Conservation (phyloP, 1,140 invertebrate genomes). For the Coptotermes formosanus region DNA sequence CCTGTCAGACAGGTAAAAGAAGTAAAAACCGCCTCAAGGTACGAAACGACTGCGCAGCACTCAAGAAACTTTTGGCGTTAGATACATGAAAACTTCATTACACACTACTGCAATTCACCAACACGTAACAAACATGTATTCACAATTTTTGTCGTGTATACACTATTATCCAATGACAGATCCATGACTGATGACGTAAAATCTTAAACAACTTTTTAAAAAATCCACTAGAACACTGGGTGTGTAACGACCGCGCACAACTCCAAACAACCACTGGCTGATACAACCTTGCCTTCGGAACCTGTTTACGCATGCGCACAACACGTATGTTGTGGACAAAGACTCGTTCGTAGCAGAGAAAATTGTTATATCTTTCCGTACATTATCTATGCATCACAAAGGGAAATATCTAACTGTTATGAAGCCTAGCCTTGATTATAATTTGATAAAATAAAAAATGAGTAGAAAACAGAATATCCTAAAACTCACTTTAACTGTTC, state of each 20-base stretch:
- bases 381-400: not conserved
- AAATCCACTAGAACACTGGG: not conserved
- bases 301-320: conserved; percentile 11
- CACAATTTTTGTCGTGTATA: not conserved
- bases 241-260: not conserved
- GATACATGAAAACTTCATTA: not conserved
- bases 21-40: not conserved
- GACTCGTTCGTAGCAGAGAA: not conserved
- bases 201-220: not conserved
- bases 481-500: no score
- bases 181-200: not conserved
- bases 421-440: no score
- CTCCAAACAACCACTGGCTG: conserved; percentile 2
- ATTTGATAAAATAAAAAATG: no score
- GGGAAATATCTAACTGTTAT: not conserved
- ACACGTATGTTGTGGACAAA: not conserved
- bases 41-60: not conserved
- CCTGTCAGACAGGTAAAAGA: not conserved
- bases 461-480: no score
- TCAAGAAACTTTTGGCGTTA: not conserved
- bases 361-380: not conserved
- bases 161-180: not conserved
- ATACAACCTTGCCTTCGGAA: not conserved
- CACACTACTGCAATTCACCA: not conserved
- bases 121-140: not conserved